Percentiles rank a stretch among this genome's conserved stretches.
Conservation (phyloP, 1,140 invertebrate genomes). For the Lepidotrigona ventralis region DNA sequence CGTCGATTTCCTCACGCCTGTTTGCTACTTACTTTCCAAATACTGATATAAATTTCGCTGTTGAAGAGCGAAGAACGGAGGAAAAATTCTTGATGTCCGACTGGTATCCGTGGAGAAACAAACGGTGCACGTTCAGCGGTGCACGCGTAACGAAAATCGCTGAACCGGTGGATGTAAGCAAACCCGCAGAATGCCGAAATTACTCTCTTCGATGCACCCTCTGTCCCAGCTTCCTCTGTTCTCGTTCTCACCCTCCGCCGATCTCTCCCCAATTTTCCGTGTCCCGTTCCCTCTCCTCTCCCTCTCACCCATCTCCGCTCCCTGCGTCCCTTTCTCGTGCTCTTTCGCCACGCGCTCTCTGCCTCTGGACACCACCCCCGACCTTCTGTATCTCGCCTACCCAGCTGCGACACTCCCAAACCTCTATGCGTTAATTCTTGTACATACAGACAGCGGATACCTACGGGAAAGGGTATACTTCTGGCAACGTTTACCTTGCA, state of each 20-base stretch:
- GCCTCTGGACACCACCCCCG: conserved; percentile 60
- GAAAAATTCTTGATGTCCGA: conserved; percentile 25
- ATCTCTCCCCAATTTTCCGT: conserved; percentile 42
- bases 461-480: conserved; percentile 52
- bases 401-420: conserved; percentile 77
- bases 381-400: conserved; percentile 71
- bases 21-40: too few relatives aligned
- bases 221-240: conserved; percentile 68
- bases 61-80: conserved; percentile 2
- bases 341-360: conserved; percentile 27
- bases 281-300: too few relatives aligned
- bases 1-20: too few relatives aligned
- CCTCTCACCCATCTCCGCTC: neutral
- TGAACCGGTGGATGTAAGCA: conserved; percentile 77
- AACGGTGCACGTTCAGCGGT: conserved; percentile 50
- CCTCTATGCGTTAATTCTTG: conserved; percentile 76
- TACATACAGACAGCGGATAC: conserved; percentile 69
- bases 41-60: neutral
- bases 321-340: conserved; percentile 36
- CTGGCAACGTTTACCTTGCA: conserved; percentile 67
- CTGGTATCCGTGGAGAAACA: conserved; percentile 17
- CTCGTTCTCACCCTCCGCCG: conserved; percentile 63
- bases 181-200: conserved; percentile 78
- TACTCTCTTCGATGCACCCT: conserved; percentile 77
- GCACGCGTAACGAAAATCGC: conserved; percentile 64